A percentile compares a stretch with the other conserved stretches of the same genome.
Conservation (phyloP, 53 echinoderm and acorn worm genomes). For the Stichopus horrens region DNA sequence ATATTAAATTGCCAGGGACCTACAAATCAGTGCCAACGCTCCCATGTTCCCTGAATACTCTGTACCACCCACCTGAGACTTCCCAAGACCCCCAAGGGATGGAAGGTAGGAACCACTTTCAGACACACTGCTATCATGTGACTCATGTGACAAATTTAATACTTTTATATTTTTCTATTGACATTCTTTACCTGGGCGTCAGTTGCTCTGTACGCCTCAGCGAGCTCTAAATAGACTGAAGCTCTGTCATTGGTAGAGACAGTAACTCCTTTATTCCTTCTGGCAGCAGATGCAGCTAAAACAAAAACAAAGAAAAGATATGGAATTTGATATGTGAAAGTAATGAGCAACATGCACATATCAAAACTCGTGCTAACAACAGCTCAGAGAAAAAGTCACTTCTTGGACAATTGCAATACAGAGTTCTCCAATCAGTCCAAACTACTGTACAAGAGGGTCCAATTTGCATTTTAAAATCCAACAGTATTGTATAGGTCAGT, state of each 20-base stretch:
- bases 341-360: neutral
- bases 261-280: conserved; percentile 58
- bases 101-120: no score
- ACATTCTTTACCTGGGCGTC: conserved; percentile 63
- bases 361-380: neutral
- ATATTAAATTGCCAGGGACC: no score
- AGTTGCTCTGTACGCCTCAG: conserved; percentile 86
- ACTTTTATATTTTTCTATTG: no score
- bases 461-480: no score
- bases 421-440: neutral
- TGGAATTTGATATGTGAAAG: neutral
- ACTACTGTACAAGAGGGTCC: no score
- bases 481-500: no score
- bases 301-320: neutral
- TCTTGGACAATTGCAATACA: neutral
- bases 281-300: conserved; percentile 76
- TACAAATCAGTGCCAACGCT: no score
- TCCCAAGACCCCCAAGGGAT: no score
- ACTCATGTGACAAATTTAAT: no score
- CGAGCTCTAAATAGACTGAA: conserved; percentile 93
- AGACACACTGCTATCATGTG: no score
- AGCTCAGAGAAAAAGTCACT: neutral
- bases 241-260: conserved; percentile 86
- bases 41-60: no score
- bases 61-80: no score